Base-by-base conservation (phyloP, 2,888 invertebrate genomes). In the Lysandra coridon region DNA sequence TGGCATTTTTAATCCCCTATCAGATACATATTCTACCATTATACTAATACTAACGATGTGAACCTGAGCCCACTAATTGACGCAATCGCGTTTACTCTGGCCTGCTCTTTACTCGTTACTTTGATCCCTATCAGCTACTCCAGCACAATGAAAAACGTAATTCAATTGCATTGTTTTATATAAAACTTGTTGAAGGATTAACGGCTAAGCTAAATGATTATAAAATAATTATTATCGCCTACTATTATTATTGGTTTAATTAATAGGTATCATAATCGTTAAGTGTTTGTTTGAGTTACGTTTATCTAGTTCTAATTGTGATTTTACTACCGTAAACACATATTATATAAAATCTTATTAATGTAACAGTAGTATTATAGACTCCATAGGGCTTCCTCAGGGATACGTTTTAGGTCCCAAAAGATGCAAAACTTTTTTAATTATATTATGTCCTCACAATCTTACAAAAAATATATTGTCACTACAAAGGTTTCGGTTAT, bases 1-100 rank as follows among this genome's bases (percentile, higher is more conserved):
- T 78, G 78, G 77, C 79, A 80, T 82, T 81, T 84, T 78, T 79
- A 80, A 80, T 82, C 83, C 81, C 81, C 85, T 87, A 88, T 85
- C 85, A 83, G 85, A 84, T 81, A 81, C 83, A 86, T 86, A 87
- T 84, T 83, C 79, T 81, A 83, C 82, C 83, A 90, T 92, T 91
- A 91, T 88, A 88, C 86, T 92, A 92, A 91, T 88, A 88, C 86
- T 92, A 92, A 92, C 89, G 85, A 92, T 93, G 93, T 91, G 93
- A 94, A 92, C 88, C 85, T 86, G 86, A 88, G 87, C 86, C 84
- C 84, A 84, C 88, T 94, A 93, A 94, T 93, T 93, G 90, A 85
- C 84, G 85, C 87, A 88, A 90, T 91, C 90, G 90, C 91, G 88
- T 87, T 88, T 85, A 88, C 83, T 91, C 91, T 92, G 91, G 88